Evolutionary conservation across 2,888 invertebrate genomes (phyloP), one percentile per base, ranked within the genome.

Genomic region (Didymodactylos carnosus): DNA sequence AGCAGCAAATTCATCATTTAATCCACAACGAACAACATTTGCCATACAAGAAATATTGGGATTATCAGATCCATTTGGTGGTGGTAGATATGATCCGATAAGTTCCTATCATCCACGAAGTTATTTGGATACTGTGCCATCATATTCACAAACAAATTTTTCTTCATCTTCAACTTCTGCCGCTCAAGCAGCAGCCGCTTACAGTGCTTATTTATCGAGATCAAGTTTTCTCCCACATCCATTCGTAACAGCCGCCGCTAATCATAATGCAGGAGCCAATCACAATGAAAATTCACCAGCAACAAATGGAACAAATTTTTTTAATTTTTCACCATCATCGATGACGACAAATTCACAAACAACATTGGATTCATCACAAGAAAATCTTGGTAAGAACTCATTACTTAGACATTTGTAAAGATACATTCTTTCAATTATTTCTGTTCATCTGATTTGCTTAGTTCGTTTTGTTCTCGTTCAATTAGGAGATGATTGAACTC

Each of bases 11-110:
- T n/a, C n/a, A n/a, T n/a, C n/a, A n/a, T n/a, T n/a, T n/a, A n/a
- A 62, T 62, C 35, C 62, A 10, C 62, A 62, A 35, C 62, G 19
- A 35, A 19, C 62, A 2, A n/a, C 62, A 62, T 74, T 74, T 35
- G 74, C 71, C 11, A 74, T 74, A 29, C 74, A 74, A 53, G 74
- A 74, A 71, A 71, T 74, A 16, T 62, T 74, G n/a, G 71, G 71
- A 25, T 35, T 74, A 11, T 71, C 62, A 62, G n/a, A n/a, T n/a
- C n/a, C n/a, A n/a, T n/a, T n/a, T n/a, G n/a, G n/a, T n/a, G n/a
- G n/a, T n/a, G n/a, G n/a, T n/a, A n/a, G n/a, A n/a, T n/a, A n/a
- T n/a, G n/a, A n/a, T n/a, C n/a, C n/a, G n/a, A n/a, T n/a, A n/a
- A n/a, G n/a, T n/a, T n/a, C n/a, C n/a, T n/a, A n/a, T n/a, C n/a